Conservation (phyloP, 1,140 invertebrate species). For the Bombus terrestris region DNA sequence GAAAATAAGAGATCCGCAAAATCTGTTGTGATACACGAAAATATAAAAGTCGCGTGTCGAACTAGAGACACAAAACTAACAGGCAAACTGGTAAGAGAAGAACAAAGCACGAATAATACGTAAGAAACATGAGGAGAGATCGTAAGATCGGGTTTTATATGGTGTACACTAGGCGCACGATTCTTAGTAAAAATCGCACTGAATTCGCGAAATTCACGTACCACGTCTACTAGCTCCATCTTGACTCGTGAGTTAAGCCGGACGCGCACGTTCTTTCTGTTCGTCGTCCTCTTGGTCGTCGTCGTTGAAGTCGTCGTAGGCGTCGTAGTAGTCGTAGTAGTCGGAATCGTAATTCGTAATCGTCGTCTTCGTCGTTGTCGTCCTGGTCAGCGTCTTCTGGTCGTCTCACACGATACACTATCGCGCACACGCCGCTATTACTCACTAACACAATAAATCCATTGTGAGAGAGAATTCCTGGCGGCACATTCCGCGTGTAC, state of each 20-base stretch:
- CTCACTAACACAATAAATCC: constrained; percentile 79
- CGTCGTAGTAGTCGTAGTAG: not conserved
- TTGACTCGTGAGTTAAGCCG: constrained; percentile 61
- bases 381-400: constrained; percentile 29
- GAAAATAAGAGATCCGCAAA: not conserved
- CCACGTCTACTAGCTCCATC: constrained; percentile 67
- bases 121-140: not conserved
- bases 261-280: constrained; percentile 49
- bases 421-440: constrained; percentile 49
- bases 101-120: not conserved
- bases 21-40: constrained; percentile 8
- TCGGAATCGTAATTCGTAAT: not conserved
- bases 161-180: constrained; percentile 5
- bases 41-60: not conserved
- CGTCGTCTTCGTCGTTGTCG: constrained; percentile 11
- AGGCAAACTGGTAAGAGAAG: not conserved
- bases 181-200: constrained; percentile 42
- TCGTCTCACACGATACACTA: constrained; percentile 39
- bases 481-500: constrained; percentile 73
- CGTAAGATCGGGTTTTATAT: constrained; percentile 8
- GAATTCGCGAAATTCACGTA: constrained; percentile 56
- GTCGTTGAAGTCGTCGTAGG: not conserved
- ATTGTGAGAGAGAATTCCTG: constrained; percentile 79
- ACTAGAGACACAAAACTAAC: not conserved
- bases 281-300: constrained; percentile 26